phyloP scores from a whole-genome alignment of 2,797 vertebrate species.

The Poeciliopsis turneri region DNA sequence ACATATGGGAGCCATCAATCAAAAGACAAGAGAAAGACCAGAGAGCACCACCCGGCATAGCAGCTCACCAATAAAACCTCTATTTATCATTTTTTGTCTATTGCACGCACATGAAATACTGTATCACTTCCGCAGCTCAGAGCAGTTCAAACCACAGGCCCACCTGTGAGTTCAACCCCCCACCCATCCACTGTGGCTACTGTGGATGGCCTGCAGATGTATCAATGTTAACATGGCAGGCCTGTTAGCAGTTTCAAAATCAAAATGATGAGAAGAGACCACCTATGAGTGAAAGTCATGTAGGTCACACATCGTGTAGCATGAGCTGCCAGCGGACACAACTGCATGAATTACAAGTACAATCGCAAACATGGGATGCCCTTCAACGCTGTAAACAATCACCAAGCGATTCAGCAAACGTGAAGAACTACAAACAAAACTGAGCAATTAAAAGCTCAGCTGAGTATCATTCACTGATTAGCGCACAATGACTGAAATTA shows the following conservation, averaged over 20 bases:
- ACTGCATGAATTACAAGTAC: neutral
- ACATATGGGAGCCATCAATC: conserved; percentile 63
- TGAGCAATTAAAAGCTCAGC: conserved; percentile 17
- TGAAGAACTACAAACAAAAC: conserved; percentile 31
- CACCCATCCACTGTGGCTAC: conserved; percentile 33
- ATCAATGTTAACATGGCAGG: conserved; percentile 16
- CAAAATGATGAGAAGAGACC: conserved; percentile 38
- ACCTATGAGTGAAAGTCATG: neutral
- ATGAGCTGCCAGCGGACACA: neutral
- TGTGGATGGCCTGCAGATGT: conserved; percentile 47
- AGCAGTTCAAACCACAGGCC: conserved; percentile 51
- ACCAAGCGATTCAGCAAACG: conserved; percentile 18
- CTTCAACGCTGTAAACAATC: conserved; percentile 33
- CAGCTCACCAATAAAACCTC: conserved; percentile 63
- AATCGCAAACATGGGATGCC: conserved; percentile 1
- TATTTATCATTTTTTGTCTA: conserved; percentile 56
- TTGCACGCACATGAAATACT: conserved; percentile 64
- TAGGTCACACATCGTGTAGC: conserved; percentile 13
- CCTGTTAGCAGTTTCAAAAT: conserved; percentile 59
- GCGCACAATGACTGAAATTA: conserved; percentile 21
- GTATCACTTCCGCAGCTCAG: conserved; percentile 48
- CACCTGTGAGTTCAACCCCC: conserved; percentile 35
- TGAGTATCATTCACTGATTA: conserved; percentile 19
- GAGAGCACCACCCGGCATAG: conserved; percentile 50
- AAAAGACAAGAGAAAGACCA: conserved; percentile 50